Evolutionary conservation across 2,113 vertebrate genomes (phyloP).

Genomic region (Chrysochloris asiatica): DNA sequence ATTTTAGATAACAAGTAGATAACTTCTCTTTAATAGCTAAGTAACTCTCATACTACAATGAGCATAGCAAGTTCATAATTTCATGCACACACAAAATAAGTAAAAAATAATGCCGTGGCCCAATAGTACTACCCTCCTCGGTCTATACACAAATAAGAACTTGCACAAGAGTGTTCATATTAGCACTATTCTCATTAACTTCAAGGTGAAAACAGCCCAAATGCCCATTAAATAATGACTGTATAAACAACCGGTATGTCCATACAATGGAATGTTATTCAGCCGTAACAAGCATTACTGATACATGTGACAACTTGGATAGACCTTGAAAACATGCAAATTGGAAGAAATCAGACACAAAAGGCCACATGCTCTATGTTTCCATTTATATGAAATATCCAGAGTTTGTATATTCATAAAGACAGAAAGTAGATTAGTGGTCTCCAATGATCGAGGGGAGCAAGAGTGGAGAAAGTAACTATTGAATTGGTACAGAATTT

Average conservation of each 20-base stretch:
- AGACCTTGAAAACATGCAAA: neutral
- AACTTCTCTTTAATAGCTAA: neutral
- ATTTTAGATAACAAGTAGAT: neutral
- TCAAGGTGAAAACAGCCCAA: neutral
- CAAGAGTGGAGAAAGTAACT: fast-evolving
- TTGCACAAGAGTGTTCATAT: neutral
- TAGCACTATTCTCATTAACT: neutral
- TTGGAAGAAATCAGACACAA: neutral
- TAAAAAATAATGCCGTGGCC: neutral
- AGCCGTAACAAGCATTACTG: neutral
- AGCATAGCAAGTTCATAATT: neutral
- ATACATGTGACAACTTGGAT: fast-evolving
- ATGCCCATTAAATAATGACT: neutral
- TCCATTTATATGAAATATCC: neutral
- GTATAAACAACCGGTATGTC: neutral
- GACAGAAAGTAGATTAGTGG: neutral
- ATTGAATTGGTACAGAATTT: neutral
- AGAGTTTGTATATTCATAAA: too few relatives aligned
- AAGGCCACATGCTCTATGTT: neutral
- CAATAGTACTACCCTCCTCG: neutral
- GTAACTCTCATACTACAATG: neutral
- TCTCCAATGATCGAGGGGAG: neutral
- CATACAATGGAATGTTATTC: neutral
- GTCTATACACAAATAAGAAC: neutral
- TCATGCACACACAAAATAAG: neutral